Percentiles rank a stretch among this genome's conserved stretches.
Conservation (phyloP, 1,140 invertebrate genomes). For the Drosophila chauvacae region DNA sequence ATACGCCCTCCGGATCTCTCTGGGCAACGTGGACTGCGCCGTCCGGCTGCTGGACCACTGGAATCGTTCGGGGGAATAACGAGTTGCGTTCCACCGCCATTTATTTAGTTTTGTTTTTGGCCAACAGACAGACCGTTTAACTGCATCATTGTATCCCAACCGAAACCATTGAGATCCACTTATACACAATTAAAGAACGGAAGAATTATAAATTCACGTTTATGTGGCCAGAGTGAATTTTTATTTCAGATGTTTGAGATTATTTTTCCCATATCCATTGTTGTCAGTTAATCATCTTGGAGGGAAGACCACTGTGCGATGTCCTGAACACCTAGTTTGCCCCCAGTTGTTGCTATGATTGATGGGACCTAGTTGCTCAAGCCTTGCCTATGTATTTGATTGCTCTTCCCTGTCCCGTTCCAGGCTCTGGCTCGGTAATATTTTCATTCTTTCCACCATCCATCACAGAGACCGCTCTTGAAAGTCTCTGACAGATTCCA, state of each 20-base stretch:
- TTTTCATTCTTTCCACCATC: constrained; percentile 17
- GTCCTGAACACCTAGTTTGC: not conserved
- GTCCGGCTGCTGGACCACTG: constrained; percentile 54
- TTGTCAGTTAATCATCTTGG: not conserved
- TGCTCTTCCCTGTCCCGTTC: not conserved
- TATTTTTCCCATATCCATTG: not conserved
- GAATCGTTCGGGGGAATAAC: constrained; percentile 29
- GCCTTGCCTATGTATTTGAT: constrained; percentile 13
- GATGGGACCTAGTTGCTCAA: constrained; percentile 3
- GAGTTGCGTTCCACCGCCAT: not conserved
- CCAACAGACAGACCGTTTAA: not conserved
- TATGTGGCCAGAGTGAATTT: not conserved
- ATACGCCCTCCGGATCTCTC: constrained; percentile 45
- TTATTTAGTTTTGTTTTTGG: constrained; percentile 24
- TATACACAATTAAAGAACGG: constrained; percentile 10
- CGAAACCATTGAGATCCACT: not conserved
- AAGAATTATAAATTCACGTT: constrained; percentile 11
- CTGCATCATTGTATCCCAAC: constrained; percentile 17
- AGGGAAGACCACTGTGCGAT: not conserved
- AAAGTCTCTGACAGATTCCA: constrained; percentile 13
- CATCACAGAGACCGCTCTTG: constrained; percentile 11
- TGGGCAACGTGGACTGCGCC: constrained; percentile 48
- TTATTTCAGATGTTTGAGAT: not conserved
- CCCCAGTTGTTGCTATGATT: constrained; percentile 6
- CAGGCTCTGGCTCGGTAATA: not conserved